Evolutionary conservation across 2,113 vertebrate species (phyloP), one percentile per base, ranked within the genome.

Genomic region (Gobiocypris rarus): DNA sequence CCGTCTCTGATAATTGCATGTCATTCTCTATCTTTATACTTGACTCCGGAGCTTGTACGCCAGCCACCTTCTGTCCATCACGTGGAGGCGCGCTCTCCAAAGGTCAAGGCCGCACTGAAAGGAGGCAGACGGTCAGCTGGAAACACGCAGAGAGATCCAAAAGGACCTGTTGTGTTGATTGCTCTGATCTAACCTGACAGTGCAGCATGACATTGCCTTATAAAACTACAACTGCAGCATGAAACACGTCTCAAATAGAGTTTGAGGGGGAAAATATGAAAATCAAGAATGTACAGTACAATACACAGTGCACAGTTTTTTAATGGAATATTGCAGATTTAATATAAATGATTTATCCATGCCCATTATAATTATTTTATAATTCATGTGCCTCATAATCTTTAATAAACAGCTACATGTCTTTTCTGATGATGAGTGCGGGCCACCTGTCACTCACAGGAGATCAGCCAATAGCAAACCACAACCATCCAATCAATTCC

Each of bases 1-100:
- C 78, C 86, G 85, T 83, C 89, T 92, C 89, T 91, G 91, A 90
- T 92, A 92, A 94, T 93, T 92, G 89, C 89, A 83, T 90, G 92
- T 93, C 92, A 92, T 88, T 84, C 84, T 89, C 85, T 85, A 87
- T 91, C 88, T 92, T 92, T 89, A 92, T 88, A 90, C 88, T 87
- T 90, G 89, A 90, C 89, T 90, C 90, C 89, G 52, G 89, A 92
- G 87, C 82, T 52, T 85, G 88, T 28, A 61, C 58, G 15, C 24
- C 26, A 48, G 38, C 41, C 41, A 38, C 26, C 24, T 65, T 80
- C 59, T 67, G 78, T 52, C 59, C 43, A 80, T 80, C 78, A 80
- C 2, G 86, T n/a, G 82, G 86, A 86, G 83, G 74, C 65, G 43
- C 5, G 71, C 75, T n/a, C 86, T 82, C 19, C 2, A 50, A 80